phyloP scores from a whole-genome alignment of 2,888 invertebrate genomes.

The Eupithecia subfuscata region DNA sequence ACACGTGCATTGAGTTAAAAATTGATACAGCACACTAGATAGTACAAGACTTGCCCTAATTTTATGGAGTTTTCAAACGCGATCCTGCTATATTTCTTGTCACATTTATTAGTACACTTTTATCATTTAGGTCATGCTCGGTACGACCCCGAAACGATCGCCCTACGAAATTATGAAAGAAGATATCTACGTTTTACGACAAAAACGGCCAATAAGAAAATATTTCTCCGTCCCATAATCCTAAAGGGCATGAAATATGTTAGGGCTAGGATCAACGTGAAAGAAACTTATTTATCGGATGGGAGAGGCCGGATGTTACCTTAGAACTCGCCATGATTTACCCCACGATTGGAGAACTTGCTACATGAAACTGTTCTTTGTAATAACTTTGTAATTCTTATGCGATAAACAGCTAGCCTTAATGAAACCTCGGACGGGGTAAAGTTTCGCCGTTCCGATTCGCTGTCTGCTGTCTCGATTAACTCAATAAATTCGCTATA shows the following conservation, averaged over 20 bases:
- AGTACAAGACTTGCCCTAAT: slow-evolving; percentile 17
- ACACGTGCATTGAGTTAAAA: slow-evolving; percentile 33
- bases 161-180: slow-evolving; percentile 49
- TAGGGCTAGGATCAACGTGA: slow-evolving; percentile 53
- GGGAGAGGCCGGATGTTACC: slow-evolving; percentile 46
- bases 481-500: slow-evolving; percentile 35
- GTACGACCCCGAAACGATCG: slow-evolving; percentile 35
- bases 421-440: slow-evolving; percentile 46
- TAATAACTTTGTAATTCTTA: slow-evolving; percentile 51
- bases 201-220: slow-evolving; percentile 49
- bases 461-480: slow-evolving; percentile 32
- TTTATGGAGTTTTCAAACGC: slow-evolving; percentile 34
- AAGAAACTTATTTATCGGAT: slow-evolving; percentile 55
- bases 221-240: slow-evolving; percentile 50
- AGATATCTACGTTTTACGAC: slow-evolving; percentile 53
- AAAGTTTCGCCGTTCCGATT: slow-evolving; percentile 31
- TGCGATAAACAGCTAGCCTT: slow-evolving; percentile 43
- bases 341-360: slow-evolving; percentile 54
- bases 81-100: slow-evolving; percentile 34
- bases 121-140: slow-evolving; percentile 35
- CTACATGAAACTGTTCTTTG: slow-evolving; percentile 49
- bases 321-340: slow-evolving; percentile 45
- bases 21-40: slow-evolving; percentile 21
- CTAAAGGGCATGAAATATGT: slow-evolving; percentile 59
- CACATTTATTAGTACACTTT: slow-evolving; percentile 34